phyloP scores from a whole-genome alignment of 2,888 invertebrate genomes.

The Ischnura elegans region DNA sequence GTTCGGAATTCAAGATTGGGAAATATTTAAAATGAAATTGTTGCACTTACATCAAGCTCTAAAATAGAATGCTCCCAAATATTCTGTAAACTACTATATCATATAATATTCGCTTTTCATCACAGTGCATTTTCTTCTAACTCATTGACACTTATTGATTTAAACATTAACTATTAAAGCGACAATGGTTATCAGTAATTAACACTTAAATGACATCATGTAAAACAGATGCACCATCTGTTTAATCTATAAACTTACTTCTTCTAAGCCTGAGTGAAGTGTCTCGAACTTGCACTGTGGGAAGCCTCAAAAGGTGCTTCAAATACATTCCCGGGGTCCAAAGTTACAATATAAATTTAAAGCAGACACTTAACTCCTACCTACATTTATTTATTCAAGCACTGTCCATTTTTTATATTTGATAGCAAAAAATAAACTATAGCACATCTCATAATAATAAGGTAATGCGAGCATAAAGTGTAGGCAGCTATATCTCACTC shows the following conservation, averaged over 20 bases:
- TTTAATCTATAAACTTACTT: not conserved
- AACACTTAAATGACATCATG: not conserved
- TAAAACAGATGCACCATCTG: not conserved
- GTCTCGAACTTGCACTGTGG: not conserved
- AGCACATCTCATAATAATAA: conserved; percentile 35
- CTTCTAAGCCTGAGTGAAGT: not conserved
- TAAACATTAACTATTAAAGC: not conserved
- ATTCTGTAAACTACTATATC: not conserved
- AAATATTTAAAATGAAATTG: not conserved
- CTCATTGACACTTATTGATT: not conserved
- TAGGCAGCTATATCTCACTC: conserved; percentile 25
- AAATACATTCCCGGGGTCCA: not conserved
- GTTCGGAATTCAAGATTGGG: conserved; percentile 3
- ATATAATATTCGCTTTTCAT: not conserved
- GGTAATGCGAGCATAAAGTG: conserved; percentile 23
- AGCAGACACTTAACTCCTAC: conserved; percentile 14
- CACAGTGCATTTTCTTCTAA: not conserved
- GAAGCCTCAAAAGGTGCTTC: not conserved
- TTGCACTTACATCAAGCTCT: not conserved
- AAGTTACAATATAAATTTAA: not conserved
- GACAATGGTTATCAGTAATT: not conserved
- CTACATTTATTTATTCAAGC: conserved; percentile 23
- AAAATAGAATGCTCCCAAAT: not conserved
- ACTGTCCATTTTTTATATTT: conserved; percentile 26
- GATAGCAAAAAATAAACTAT: conserved; percentile 34